A percentile compares a stretch with the other conserved stretches of the same genome.
Evolutionary conservation across 1,140 invertebrate species (phyloP).

Genomic region (Hypothenemus hampei): DNA sequence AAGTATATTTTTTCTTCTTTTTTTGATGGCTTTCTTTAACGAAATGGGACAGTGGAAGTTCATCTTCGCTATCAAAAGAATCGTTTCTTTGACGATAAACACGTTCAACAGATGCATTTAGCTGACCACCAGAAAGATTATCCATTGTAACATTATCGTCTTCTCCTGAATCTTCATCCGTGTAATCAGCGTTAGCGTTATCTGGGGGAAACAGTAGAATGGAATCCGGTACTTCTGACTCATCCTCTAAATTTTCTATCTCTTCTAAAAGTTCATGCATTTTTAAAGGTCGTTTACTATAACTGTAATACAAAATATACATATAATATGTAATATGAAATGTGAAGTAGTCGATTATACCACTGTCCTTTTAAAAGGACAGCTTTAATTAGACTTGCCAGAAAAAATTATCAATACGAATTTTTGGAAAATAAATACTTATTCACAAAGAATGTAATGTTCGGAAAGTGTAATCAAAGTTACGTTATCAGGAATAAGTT

Average conservation of each 20-base stretch:
- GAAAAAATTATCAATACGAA: no score
- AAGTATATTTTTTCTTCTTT: no score
- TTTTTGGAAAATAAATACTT: no score
- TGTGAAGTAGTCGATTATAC: constrained; percentile 6
- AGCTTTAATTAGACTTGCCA: no score
- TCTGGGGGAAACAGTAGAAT: constrained; percentile 20
- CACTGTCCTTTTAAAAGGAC: constrained; percentile 21
- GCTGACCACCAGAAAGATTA: constrained; percentile 19
- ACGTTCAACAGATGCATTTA: constrained; percentile 11
- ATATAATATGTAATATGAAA: no score
- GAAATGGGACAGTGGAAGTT: constrained; percentile 18
- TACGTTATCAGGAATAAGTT: no score
- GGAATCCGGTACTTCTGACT: constrained; percentile 1
- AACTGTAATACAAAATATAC: constrained; percentile 20
- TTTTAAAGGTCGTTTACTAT: constrained; percentile 17
- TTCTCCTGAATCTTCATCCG: constrained; percentile 27
- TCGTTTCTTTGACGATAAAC: constrained; percentile 5
- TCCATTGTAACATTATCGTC: constrained; percentile 22
- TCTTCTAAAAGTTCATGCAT: constrained; percentile 19
- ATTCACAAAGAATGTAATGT: no score
- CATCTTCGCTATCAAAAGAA: constrained; percentile 13
- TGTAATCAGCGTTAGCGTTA: constrained; percentile 16
- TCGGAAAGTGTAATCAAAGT: no score
- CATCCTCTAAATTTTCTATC: constrained; percentile 16
- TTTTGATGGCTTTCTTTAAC: no score